Evolutionary conservation across 2,888 invertebrate genomes (phyloP).

Genomic region (Coleophora flavipennella): DNA sequence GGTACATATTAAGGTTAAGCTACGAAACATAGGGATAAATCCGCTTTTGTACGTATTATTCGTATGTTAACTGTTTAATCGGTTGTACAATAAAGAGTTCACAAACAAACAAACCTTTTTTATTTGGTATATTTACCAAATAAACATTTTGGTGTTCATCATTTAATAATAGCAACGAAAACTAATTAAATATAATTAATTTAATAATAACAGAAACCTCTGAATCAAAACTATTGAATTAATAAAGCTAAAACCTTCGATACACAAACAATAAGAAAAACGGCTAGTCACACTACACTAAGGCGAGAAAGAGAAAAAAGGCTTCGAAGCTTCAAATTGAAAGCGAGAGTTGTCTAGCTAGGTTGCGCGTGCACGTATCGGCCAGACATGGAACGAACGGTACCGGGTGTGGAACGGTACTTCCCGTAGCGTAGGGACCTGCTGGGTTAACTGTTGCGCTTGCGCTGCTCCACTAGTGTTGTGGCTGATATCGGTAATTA

Average conservation of each 20-base stretch:
- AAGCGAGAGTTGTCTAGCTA: conserved; percentile 58
- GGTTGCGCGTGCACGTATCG: conserved; percentile 27
- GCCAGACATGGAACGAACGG: conserved; percentile 38
- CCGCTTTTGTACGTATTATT: no score
- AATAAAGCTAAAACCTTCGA: no score
- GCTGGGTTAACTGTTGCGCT: conserved; percentile 16
- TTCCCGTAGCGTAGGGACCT: conserved; percentile 44
- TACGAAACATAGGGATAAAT: no score
- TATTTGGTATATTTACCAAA: no score
- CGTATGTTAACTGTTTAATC: no score
- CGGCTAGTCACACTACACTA: conserved; percentile 20
- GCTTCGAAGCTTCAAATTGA: conserved; percentile 33
- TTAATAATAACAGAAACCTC: no score
- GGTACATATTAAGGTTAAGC: no score
- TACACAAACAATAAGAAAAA: conserved; percentile 19
- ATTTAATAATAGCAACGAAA: no score
- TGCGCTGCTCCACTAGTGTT: conserved; percentile 9
- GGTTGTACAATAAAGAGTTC: no score
- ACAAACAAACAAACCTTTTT: no score
- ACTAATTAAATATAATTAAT: neutral
- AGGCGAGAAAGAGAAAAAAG: conserved; percentile 29
- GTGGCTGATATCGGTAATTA: no score
- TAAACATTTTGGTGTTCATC: no score
- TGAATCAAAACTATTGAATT: conserved; percentile 1
- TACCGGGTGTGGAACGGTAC: conserved; percentile 46